These are phyloP conservation scores for Acrobasis repandana DNA, from an alignment of 2,888 invertebrate species.

Conservation along the genomic window DNA sequence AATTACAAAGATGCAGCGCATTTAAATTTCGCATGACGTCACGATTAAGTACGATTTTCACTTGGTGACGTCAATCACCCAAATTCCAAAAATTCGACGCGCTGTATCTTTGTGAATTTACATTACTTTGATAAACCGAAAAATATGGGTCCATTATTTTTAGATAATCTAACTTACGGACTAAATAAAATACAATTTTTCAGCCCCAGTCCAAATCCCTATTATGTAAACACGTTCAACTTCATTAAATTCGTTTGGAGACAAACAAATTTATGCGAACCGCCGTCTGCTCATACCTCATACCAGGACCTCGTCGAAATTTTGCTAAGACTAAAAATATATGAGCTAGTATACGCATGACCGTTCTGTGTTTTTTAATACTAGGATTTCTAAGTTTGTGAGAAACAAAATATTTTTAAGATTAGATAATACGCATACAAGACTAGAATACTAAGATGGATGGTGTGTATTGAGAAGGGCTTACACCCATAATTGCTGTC, in stretches of 20 bases:
- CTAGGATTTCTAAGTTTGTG: not conserved
- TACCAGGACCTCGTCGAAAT: conserved; percentile 54
- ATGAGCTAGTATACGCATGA: conserved; percentile 5
- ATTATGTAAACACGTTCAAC: conserved; percentile 38
- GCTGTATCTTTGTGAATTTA: no score
- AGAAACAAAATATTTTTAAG: not conserved
- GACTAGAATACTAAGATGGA: not conserved
- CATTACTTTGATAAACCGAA: no score
- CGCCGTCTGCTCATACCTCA: conserved; percentile 29
- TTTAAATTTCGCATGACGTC: no score
- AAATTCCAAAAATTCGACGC: no score
- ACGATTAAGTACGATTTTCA: no score
- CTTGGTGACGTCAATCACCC: no score
- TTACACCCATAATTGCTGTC: no score
- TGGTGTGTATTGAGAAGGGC: not conserved
- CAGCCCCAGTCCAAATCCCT: no score
- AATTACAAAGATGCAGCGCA: no score
- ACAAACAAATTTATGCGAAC: conserved; percentile 36
- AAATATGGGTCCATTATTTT: no score
- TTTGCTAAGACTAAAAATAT: conserved; percentile 51
- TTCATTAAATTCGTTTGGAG: conserved; percentile 27
- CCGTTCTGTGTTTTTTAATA: conserved; percentile 6
- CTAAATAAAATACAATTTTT: no score
- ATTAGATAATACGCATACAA: not conserved
- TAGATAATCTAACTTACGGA: no score